These are phyloP conservation scores for Aphodius granarius DNA, from an alignment of 2,888 invertebrate species.

Conservation along the genomic window DNA sequence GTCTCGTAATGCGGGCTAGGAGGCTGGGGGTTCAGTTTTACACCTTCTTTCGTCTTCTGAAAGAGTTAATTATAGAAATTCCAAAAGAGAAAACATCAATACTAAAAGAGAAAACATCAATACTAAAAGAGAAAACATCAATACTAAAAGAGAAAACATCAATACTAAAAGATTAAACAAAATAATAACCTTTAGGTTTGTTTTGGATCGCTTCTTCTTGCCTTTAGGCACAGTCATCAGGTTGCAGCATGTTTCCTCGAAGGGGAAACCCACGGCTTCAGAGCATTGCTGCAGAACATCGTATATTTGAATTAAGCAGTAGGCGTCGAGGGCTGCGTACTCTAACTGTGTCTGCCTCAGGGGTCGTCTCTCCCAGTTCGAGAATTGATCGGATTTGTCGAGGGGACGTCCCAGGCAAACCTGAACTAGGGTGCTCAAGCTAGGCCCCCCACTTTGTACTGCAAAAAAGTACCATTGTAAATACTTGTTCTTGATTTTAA, in stretches of 20 bases:
- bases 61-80: conserved; percentile 4
- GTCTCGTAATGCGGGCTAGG: conserved; percentile 42
- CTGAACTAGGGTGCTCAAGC: conserved; percentile 74
- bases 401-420: conserved; percentile 75
- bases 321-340: conserved; percentile 89
- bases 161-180: neutral
- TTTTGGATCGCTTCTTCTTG: conserved; percentile 50
- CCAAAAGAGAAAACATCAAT: neutral
- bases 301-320: conserved; percentile 81
- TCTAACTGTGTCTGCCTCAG: conserved; percentile 74
- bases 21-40: conserved; percentile 38
- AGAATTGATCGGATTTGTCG: conserved; percentile 88
- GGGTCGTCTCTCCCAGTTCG: conserved; percentile 88
- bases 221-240: conserved; percentile 60
- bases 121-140: neutral
- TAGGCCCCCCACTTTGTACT: conserved; percentile 43
- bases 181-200: conserved; percentile 25
- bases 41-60: conserved; percentile 22
- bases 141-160: neutral
- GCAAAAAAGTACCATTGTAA: no score
- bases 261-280: conserved; percentile 58
- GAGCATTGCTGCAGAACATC: conserved; percentile 61
- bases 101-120: neutral
- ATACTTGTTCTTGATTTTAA: no score
- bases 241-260: conserved; percentile 65